Percentiles rank a stretch among this genome's conserved stretches.
phyloP scores from a whole-genome alignment of 1,140 invertebrate genomes.

The Carposina sasakii region DNA sequence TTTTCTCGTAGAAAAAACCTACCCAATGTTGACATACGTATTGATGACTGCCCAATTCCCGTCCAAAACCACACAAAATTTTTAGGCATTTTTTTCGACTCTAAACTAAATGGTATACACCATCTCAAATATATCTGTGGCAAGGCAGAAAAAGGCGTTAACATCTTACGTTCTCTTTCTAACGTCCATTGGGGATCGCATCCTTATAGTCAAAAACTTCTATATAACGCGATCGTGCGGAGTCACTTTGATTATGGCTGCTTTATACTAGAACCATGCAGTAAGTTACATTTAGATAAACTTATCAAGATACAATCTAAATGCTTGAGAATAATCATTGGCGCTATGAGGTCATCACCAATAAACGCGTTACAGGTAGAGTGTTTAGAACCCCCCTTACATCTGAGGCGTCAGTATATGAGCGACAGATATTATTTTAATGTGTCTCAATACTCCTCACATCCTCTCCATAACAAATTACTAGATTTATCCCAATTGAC shows the following conservation, averaged over 20 bases:
- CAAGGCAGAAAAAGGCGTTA: background rate
- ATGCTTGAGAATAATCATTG: slow-evolving; percentile 1
- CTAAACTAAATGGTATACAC: background rate
- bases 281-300: background rate
- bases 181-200: slow-evolving; percentile 10
- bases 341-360: slow-evolving; percentile 8
- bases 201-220: slow-evolving; percentile 1
- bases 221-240: slow-evolving; percentile 10
- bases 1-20: background rate
- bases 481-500: background rate
- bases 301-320: background rate
- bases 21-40: background rate
- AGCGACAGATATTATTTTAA: slow-evolving; percentile 5
- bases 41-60: background rate
- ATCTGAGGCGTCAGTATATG: background rate
- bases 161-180: background rate
- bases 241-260: slow-evolving; percentile 7
- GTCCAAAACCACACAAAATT: background rate
- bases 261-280: slow-evolving; percentile 3
- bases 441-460: background rate
- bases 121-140: background rate
- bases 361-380: slow-evolving; percentile 11
- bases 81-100: slow-evolving; percentile 3
- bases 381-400: slow-evolving; percentile 3
- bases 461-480: background rate